Percentiles rank a stretch among this genome's conserved stretches.
These are phyloP conservation scores for Chironomus tepperi DNA, from an alignment of 1,140 invertebrate species.

Conservation along the genomic window DNA sequence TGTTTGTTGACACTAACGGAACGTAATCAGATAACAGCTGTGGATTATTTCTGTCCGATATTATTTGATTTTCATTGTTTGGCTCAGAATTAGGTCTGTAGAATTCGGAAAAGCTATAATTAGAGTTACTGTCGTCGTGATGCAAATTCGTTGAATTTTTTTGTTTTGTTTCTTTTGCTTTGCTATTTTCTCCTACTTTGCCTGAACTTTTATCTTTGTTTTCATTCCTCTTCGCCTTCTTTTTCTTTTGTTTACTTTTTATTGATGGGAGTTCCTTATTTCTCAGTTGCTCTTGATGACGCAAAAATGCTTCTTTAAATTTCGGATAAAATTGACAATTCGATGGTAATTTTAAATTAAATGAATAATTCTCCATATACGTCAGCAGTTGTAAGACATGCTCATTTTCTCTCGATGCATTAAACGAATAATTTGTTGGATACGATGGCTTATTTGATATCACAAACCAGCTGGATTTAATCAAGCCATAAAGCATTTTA, in stretches of 20 bases:
- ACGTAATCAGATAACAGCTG: not conserved
- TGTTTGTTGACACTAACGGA: not conserved
- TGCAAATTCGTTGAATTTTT: not conserved
- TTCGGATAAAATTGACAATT: conserved; percentile 5
- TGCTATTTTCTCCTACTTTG: not conserved
- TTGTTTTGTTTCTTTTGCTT: not conserved
- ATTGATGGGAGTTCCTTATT: not conserved
- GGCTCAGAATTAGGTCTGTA: not conserved
- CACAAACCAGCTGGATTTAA: not conserved
- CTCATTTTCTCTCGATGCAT: not conserved
- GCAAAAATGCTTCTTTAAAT: not conserved
- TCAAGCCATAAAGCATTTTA: not conserved
- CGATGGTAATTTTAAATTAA: not conserved
- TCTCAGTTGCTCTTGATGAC: not conserved
- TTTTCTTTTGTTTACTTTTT: not conserved
- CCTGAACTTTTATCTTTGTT: too few relatives aligned
- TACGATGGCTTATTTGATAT: not conserved
- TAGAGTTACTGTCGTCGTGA: not conserved
- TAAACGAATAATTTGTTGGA: not conserved
- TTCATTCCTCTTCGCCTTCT: not conserved
- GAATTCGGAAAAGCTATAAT: not conserved
- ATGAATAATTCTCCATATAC: not conserved
- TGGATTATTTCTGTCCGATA: not conserved
- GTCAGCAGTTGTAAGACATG: not conserved
- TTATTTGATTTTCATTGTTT: not conserved